A percentile compares a stretch with the other conserved stretches of the same genome.
phyloP scores from a whole-genome alignment of 2,888 invertebrate genomes.

The Cheilosia urbana region DNA sequence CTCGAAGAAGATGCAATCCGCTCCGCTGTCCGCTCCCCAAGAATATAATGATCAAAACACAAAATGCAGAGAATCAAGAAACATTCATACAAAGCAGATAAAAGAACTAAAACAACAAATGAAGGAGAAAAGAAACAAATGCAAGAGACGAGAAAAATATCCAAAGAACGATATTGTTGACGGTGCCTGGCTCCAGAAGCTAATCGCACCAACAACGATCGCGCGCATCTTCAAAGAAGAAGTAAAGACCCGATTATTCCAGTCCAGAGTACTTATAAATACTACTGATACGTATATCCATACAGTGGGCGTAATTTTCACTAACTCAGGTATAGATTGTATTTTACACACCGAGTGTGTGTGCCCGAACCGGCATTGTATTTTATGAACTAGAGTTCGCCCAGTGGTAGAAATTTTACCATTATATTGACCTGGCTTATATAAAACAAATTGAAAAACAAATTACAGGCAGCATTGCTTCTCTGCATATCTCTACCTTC shows the following conservation, averaged over 20 bases:
- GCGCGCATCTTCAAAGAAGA: conserved; percentile 46
- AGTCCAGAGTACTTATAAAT: conserved; percentile 15
- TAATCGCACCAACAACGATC: conserved; percentile 35
- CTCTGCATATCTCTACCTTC: too few species aligned
- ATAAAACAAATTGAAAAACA: too few species aligned
- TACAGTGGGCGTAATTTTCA: conserved; percentile 36
- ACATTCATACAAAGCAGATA: conserved; percentile 6
- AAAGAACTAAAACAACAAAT: not conserved
- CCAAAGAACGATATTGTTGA: conserved; percentile 56
- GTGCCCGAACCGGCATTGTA: too few species aligned
- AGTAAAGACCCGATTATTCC: conserved; percentile 34
- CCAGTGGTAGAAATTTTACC: too few species aligned
- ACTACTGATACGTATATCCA: conserved; percentile 7
- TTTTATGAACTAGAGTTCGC: too few species aligned
- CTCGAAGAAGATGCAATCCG: conserved; percentile 58
- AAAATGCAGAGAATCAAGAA: conserved; percentile 53
- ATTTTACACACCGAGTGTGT: not conserved
- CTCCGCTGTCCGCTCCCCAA: conserved; percentile 14
- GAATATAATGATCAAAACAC: conserved; percentile 65
- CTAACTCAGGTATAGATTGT: not conserved
- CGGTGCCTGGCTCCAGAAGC: conserved; percentile 56
- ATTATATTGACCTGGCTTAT: too few species aligned
- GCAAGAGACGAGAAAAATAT: conserved; percentile 14
- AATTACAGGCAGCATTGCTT: too few species aligned
- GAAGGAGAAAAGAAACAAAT: conserved; percentile 21